A percentile compares a stretch with the other conserved stretches of the same genome.
phyloP scores from a whole-genome alignment of 1,140 invertebrate species.

The Drosophila parabipectinata region DNA sequence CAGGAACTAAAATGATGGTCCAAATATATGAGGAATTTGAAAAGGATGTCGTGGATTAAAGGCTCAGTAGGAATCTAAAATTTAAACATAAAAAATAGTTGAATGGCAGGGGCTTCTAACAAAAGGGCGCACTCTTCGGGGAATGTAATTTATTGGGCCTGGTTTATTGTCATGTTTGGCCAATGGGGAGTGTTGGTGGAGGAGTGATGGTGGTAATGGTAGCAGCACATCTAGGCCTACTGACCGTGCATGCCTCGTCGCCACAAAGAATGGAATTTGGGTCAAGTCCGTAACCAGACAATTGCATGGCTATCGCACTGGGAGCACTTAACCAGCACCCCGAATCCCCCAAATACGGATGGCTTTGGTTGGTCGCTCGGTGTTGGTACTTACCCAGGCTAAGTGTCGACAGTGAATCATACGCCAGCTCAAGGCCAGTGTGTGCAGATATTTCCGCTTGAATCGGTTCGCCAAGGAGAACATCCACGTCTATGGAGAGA shows the following conservation, averaged over 20 bases:
- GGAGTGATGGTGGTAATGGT: conserved; percentile 5
- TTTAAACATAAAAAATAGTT: conserved; percentile 2
- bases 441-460: conserved; percentile 86
- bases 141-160: conserved; percentile 43
- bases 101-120: neutral
- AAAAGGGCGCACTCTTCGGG: conserved; percentile 9
- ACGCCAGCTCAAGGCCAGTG: conserved; percentile 86
- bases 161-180: conserved; percentile 48
- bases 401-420: conserved; percentile 86
- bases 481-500: conserved; percentile 85
- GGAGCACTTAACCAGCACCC: conserved; percentile 37
- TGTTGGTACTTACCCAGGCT: conserved; percentile 84
- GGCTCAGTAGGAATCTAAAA: conserved; percentile 12
- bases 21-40: neutral
- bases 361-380: neutral
- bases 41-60: neutral
- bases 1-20: neutral
- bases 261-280: conserved; percentile 49
- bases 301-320: conserved; percentile 48
- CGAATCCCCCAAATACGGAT: neutral
- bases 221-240: conserved; percentile 23
- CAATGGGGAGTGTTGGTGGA: conserved; percentile 14
- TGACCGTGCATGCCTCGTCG: conserved; percentile 9
- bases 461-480: conserved; percentile 87
- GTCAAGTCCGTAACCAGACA: conserved; percentile 57